Evolutionary conservation across 2,888 invertebrate genomes (phyloP).

Genomic region (Acrobasis suavella): DNA sequence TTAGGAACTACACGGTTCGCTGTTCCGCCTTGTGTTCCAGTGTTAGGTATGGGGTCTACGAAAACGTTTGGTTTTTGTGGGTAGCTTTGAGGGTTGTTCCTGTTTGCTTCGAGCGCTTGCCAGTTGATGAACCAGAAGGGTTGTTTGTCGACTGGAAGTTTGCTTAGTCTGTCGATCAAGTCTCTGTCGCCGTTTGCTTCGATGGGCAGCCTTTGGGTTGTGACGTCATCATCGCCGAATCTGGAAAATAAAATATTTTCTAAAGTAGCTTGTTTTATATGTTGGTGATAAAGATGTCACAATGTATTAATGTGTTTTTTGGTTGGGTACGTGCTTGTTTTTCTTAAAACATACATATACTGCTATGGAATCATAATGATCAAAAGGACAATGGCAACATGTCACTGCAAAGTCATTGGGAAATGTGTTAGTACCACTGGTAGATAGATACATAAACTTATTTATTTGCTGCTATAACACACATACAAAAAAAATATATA

Average conservation of each 20-base stretch:
- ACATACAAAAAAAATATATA: too few relatives aligned
- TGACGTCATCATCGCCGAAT: conserved; percentile 55
- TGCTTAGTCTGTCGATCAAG: conserved; percentile 84
- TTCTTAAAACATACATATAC: too few relatives aligned
- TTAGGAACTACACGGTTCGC: neutral
- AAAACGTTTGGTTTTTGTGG: conserved; percentile 61
- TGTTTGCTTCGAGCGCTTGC: conserved; percentile 83
- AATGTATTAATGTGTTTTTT: too few relatives aligned
- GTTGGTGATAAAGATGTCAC: too few relatives aligned
- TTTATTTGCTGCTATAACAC: too few relatives aligned
- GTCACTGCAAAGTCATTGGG: too few relatives aligned
- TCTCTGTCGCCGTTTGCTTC: conserved; percentile 86
- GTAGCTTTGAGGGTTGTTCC: conserved; percentile 67
- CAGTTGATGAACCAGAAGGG: conserved; percentile 90
- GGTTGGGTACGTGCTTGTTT: too few relatives aligned
- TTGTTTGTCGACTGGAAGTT: conserved; percentile 85
- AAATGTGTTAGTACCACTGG: too few relatives aligned
- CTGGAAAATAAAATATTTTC: conserved; percentile 40
- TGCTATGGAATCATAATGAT: too few relatives aligned
- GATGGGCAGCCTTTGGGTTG: conserved; percentile 78
- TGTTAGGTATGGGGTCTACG: conserved; percentile 33
- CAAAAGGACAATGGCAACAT: too few relatives aligned
- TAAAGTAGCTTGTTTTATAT: too few relatives aligned
- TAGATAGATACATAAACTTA: too few relatives aligned
- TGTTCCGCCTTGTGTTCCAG: neutral